Evolutionary conservation across 2,113 vertebrate species (phyloP).

Genomic region (Halcyon senegalensis): DNA sequence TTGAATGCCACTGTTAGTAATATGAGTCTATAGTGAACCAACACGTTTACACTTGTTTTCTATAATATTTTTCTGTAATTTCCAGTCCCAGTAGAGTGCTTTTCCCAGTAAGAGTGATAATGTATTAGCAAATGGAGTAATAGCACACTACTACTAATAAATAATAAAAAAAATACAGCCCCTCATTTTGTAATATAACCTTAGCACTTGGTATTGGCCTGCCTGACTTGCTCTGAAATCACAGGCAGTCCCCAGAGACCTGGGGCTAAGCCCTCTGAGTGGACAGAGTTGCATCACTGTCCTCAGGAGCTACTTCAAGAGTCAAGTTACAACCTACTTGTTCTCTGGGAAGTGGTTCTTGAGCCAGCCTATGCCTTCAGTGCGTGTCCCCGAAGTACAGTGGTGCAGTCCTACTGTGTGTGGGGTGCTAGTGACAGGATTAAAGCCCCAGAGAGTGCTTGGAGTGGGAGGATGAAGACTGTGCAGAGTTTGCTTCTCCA

Average conservation of each 20-base stretch:
- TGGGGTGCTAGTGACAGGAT: neutral
- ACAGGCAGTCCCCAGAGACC: neutral
- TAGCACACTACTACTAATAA: neutral
- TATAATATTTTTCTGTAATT: neutral
- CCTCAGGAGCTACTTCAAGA: neutral
- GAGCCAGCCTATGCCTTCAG: neutral
- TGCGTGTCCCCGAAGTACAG: accelerated
- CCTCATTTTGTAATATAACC: neutral
- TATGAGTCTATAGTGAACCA: neutral
- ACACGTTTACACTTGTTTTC: neutral
- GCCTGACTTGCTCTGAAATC: neutral
- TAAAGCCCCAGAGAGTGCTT: neutral
- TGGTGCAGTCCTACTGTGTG: neutral
- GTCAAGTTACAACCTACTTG: neutral
- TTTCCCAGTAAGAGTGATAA: neutral
- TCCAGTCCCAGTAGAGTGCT: neutral
- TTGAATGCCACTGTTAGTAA: neutral
- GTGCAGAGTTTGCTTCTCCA: neutral
- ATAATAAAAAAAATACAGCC: neutral
- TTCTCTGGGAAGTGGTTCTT: neutral
- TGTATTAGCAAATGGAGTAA: neutral
- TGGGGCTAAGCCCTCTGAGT: neutral
- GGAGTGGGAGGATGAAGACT: neutral
- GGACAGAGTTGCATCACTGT: neutral
- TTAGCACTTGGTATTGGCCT: neutral